These are phyloP conservation scores for Cossypha caffra DNA, from an alignment of 2,797 vertebrate genomes.

Conservation along the genomic window DNA sequence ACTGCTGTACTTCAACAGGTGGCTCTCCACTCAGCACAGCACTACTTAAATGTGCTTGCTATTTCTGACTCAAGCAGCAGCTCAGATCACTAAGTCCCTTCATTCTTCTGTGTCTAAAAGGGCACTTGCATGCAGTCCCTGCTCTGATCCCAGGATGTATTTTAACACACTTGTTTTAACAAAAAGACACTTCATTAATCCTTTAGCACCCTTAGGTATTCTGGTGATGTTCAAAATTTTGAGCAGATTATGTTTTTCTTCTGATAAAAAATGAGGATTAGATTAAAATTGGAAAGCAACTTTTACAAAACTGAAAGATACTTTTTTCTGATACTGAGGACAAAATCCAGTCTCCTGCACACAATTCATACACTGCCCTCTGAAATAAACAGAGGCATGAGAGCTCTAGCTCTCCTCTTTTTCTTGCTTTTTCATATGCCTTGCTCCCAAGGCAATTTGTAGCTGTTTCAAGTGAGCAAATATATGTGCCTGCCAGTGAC, in stretches of 20 bases:
- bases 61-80: not conserved
- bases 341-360: not conserved
- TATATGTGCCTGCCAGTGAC: not conserved
- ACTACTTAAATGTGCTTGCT: not conserved
- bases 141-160: not conserved
- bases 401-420: not conserved
- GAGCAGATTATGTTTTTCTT: not conserved
- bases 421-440: not conserved
- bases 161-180: not conserved
- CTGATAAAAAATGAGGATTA: not conserved
- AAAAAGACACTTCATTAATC: not conserved
- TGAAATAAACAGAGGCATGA: not conserved
- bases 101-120: not conserved
- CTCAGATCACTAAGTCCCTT: not conserved
- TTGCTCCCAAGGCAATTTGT: not conserved
- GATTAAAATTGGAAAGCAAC: not conserved
- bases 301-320: not conserved
- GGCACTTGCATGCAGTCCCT: not conserved
- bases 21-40: not conserved
- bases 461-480: not conserved
- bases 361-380: not conserved
- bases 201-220: not conserved
- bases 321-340: not conserved
- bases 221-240: not conserved
- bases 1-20: not conserved